Conservation (phyloP, 2,113 vertebrate genomes). For the Grallaria varia region DNA sequence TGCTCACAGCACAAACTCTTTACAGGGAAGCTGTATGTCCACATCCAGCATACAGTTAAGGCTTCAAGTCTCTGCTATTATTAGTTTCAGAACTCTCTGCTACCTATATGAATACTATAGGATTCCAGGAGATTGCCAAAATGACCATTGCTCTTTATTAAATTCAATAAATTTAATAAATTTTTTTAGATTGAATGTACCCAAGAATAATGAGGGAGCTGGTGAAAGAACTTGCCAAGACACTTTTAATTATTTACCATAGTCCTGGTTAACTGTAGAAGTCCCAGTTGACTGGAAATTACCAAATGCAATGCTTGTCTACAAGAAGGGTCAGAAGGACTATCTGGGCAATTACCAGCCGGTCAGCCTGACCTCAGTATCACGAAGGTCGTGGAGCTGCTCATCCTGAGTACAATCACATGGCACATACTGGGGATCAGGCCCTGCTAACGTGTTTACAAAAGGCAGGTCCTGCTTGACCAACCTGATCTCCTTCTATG, state of each 20-base stretch:
- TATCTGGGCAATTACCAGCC: neutral
- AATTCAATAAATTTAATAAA: neutral
- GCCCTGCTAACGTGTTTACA: accelerated
- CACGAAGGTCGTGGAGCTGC: neutral
- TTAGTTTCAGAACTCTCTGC: neutral
- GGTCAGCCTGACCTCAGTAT: neutral
- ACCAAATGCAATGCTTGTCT: neutral
- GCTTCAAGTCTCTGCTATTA: neutral
- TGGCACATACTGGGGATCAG: neutral
- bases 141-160: neutral
- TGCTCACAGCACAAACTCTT: neutral
- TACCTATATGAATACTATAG: neutral
- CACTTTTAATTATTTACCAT: neutral
- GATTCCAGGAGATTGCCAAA: neutral
- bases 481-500: neutral
- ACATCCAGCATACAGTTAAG: neutral
- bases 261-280: neutral
- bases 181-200: neutral
- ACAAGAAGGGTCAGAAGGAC: neutral
- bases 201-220: neutral
- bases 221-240: neutral
- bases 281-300: neutral
- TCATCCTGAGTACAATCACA: no score
- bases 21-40: neutral
- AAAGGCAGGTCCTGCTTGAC: neutral